Base-by-base conservation (phyloP, 2,888 invertebrate genomes). In the Gryllus longicercus region DNA sequence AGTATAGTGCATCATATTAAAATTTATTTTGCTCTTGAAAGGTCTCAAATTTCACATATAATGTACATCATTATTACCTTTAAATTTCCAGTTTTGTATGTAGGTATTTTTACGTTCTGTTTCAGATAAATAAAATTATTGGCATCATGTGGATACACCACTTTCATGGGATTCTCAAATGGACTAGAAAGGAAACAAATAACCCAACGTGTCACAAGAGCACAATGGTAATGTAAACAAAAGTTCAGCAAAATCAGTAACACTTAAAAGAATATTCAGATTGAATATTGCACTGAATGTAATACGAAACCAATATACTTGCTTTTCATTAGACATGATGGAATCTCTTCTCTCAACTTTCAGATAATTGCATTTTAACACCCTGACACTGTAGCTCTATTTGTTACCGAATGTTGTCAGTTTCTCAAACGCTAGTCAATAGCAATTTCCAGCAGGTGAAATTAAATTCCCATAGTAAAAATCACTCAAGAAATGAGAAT, bases 51-150 rank as follows among this genome's bases (percentile, higher is more conserved):
- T 38, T 38, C 38, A 38, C 38, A 8, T 38, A 38, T 38, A 38
- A 38, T 38, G 8, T 38, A 38, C 38, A 38, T 38, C 38, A 38
- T 38, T n/a, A 63, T 18, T 63, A 63, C 63, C 63, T 63, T 63
- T n/a, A 63, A 63, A 63, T 63, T 63, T 63, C 63, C 63, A 63
- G 63, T 18, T 63, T 63, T 63, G 63, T 63, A 63, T 18, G 63
- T 63, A 18, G 63, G 63, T 63, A 63, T 63, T 63, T 63, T 63
- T 12, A 63, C n/a, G n/a, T 63, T 63, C n/a, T 63, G 63, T 63
- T 63, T 63, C 63, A 63, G 63, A 63, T 63, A 63, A 63, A 63
- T 63, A 63, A 63, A 63, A 63, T 63, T 63, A 63, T 63, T 63
- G 63, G 63, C n/a, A 63, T 63, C 63, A 11, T 63, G 63, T 16